Evolutionary conservation across 2,888 invertebrate genomes (phyloP).

Genomic region (Tenthredo mesomela): DNA sequence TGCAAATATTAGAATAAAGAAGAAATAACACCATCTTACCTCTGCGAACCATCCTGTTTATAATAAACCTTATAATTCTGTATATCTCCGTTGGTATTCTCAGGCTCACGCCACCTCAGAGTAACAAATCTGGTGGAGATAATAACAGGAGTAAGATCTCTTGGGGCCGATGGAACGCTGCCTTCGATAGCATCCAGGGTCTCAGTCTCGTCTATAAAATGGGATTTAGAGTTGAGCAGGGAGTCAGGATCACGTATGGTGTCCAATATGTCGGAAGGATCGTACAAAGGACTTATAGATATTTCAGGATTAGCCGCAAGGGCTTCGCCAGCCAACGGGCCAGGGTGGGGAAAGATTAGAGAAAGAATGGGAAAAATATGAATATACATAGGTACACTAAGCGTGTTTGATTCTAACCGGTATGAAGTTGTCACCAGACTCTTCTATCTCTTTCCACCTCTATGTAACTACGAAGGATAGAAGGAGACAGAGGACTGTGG

Average conservation of each 20-base stretch:
- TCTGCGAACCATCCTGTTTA: slow-evolving; percentile 91
- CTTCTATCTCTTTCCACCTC: no score
- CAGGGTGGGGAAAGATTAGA: no score
- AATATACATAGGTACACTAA: no score
- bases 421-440: no score
- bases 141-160: slow-evolving; percentile 87
- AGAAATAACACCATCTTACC: slow-evolving; percentile 81
- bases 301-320: slow-evolving; percentile 69
- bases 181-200: slow-evolving; percentile 71
- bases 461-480: no score
- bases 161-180: slow-evolving; percentile 84
- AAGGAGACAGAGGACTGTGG: no score
- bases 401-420: no score
- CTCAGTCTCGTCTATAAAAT: slow-evolving; percentile 74
- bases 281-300: slow-evolving; percentile 72
- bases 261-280: slow-evolving; percentile 72
- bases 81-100: slow-evolving; percentile 84
- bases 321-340: no score
- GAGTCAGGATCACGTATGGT: slow-evolving; percentile 67
- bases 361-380: no score
- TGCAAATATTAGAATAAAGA: not conserved
- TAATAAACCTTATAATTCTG: slow-evolving; percentile 93
- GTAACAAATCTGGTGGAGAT: slow-evolving; percentile 94
- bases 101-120: slow-evolving; percentile 93
- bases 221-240: slow-evolving; percentile 71